These are phyloP conservation scores for Sciurus niger DNA, from an alignment of 2,113 vertebrate species.

Conservation along the genomic window DNA sequence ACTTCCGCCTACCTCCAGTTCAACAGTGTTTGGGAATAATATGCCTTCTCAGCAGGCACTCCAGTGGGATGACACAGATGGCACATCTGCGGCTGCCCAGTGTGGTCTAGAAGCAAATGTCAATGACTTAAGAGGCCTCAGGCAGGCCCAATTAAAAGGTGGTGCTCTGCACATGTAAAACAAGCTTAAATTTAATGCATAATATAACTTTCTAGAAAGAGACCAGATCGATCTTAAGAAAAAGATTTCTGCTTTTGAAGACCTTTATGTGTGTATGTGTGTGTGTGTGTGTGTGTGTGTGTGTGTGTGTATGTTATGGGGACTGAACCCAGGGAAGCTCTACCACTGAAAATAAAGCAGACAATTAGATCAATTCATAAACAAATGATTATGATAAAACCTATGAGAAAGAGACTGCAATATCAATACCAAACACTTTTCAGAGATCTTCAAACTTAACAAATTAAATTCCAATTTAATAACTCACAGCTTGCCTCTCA, in stretches of 20 bases:
- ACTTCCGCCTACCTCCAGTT: background rate
- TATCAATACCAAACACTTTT: constrained; percentile 4
- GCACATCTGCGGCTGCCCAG: background rate
- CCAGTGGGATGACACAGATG: background rate
- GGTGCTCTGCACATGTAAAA: background rate
- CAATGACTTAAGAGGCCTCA: background rate
- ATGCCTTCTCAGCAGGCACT: background rate
- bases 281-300: too few relatives aligned
- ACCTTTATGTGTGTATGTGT: too few relatives aligned
- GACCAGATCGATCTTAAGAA: background rate
- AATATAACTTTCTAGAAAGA: constrained; percentile 3
- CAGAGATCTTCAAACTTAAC: background rate
- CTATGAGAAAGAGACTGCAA: background rate
- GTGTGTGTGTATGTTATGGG: background rate
- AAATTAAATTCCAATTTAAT: constrained; percentile 15
- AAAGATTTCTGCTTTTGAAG: too few relatives aligned
- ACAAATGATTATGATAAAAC: constrained; percentile 29
- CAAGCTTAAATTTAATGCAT: background rate
- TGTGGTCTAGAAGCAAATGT: background rate
- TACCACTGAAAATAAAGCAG: constrained; percentile 14
- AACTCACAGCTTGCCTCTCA: too few relatives aligned
- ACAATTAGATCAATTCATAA: background rate
- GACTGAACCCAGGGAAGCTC: background rate
- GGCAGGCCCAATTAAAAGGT: background rate
- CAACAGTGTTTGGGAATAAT: background rate